Percentiles rank a stretch among this genome's conserved stretches.
phyloP scores from a whole-genome alignment of 2,888 invertebrate species.

The Lacanobia wlatinum region DNA sequence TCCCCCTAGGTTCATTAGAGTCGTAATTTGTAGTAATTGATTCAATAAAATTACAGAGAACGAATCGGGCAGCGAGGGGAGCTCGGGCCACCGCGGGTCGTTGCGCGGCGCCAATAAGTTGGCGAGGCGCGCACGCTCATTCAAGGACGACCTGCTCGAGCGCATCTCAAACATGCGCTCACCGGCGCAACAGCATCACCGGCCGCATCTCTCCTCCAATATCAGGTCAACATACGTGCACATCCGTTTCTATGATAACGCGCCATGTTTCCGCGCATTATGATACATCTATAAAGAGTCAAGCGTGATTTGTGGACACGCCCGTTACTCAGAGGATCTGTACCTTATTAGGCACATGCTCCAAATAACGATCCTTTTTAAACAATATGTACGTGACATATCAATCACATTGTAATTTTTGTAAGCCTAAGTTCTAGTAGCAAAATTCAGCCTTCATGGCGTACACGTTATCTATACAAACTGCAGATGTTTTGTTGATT shows the following conservation, averaged over 20 bases:
- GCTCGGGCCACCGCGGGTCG: constrained; percentile 94
- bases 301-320: constrained; percentile 14
- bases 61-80: constrained; percentile 89
- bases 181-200: constrained; percentile 91
- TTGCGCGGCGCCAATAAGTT: constrained; percentile 95
- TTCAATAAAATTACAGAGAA: constrained; percentile 80
- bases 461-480: constrained; percentile 44
- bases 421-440: constrained; percentile 17
- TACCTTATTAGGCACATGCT: constrained; percentile 22
- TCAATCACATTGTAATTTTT: constrained; percentile 31
- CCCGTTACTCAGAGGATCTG: background rate
- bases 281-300: constrained; percentile 4
- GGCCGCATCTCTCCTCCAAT: constrained; percentile 86
- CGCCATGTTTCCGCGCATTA: constrained; percentile 24
- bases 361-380: constrained; percentile 7
- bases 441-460: constrained; percentile 22
- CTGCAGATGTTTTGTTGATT: constrained; percentile 61
- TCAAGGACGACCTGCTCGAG: constrained; percentile 98
- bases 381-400: constrained; percentile 31
- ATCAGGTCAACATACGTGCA: constrained; percentile 77
- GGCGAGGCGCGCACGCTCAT: constrained; percentile 96
- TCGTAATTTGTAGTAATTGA: constrained; percentile 57
- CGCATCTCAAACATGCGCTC: constrained; percentile 97
- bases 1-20: constrained; percentile 35
- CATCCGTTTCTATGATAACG: constrained; percentile 45